Evolutionary conservation across 2,888 invertebrate species (phyloP).

Genomic region (Cataglyphis rosenhaueri): DNA sequence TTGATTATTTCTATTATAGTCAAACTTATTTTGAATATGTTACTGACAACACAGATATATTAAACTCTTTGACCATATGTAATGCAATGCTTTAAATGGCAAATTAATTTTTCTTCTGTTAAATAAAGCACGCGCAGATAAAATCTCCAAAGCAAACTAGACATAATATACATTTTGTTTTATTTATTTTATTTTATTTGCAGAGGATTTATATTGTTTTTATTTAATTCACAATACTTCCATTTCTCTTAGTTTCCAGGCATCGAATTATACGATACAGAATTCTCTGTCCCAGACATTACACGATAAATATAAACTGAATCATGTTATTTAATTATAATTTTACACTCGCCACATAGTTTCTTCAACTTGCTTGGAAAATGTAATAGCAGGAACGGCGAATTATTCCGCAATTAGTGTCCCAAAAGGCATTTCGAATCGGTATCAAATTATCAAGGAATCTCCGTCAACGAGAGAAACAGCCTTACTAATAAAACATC

Average conservation of each 20-base stretch:
- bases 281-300: not conserved
- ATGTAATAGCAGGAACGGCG: too few species aligned
- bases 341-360: not conserved
- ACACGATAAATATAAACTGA: not conserved
- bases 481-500: not conserved
- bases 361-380: not conserved
- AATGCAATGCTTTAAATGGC: not conserved
- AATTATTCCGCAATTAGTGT: too few species aligned
- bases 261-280: not conserved
- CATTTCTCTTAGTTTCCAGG: not conserved
- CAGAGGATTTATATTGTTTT: not conserved
- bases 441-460: not conserved
- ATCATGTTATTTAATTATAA: not conserved
- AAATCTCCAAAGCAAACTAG: not conserved
- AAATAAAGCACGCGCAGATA: not conserved
- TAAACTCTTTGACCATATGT: not conserved
- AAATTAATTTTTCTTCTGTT: constrained; percentile 15
- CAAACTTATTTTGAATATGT: not conserved
- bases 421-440: not conserved
- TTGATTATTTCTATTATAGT: not conserved
- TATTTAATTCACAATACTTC: not conserved
- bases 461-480: not conserved
- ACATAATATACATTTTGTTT: not conserved
- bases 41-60: not conserved
- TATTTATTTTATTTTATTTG: not conserved